Base-by-base conservation (phyloP, 2,113 vertebrate genomes). In the Megaceryle torquata region DNA sequence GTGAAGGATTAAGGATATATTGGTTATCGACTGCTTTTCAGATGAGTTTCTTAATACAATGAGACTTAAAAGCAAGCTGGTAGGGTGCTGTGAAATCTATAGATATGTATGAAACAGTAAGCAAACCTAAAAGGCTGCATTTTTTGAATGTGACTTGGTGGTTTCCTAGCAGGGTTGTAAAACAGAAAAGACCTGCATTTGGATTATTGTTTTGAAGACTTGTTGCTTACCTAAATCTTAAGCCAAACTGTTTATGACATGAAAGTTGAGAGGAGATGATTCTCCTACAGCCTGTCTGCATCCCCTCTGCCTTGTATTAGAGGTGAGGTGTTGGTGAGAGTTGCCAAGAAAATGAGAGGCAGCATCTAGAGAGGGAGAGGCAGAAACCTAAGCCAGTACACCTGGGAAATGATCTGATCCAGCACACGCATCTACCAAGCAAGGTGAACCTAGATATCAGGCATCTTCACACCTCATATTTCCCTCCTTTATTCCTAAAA, bases 311-410 rank as follows among this genome's bases (percentile, higher is more conserved):
- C 91, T 77, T 89, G 15, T 35, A 8, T 83, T 92, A 89, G 89
- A 63, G 61, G 41, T 81, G 72, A 86, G 60, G 83, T 82, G 61
- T 35, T 93, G 83, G 46, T 82, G 57, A 88, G 53, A 75, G 48
- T n/a, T 93, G 69, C 69, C 48, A 79, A 68, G 69, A 91, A 93
- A 95, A 74, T 71, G 53, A 68, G 33, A 53, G 63, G 71, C 75
- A 91, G 67, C 5, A 2, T 78, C 86, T 63, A 59, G 65, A 54
- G 64, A 71, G 67, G 33, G 48, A 91, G 65, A 70, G 53, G 84
- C 76, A 90, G 86, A 83, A 94, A 71, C 22, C 48, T 84, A 93
- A 77, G 53, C 61, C 77, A 89, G 82, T 83, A 95, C 86, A 93
- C 60, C 72, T 88, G 91, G 53, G 64, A 78, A 81, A 71, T 92